A percentile compares a stretch with the other conserved stretches of the same genome.
Conservation (phyloP, 2,113 vertebrate species). For the Actenoides hombroni region DNA sequence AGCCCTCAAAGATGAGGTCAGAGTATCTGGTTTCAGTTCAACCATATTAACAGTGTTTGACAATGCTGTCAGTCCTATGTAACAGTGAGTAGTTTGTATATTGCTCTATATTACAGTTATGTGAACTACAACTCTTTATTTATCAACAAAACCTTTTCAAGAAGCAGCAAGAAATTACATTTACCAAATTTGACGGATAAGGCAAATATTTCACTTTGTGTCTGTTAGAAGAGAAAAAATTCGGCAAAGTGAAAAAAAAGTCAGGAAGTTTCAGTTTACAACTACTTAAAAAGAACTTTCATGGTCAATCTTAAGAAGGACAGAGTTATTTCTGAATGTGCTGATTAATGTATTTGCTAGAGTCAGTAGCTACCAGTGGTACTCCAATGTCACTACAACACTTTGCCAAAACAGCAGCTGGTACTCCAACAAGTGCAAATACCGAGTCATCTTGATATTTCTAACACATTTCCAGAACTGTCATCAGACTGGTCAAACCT, state of each 20-base stretch:
- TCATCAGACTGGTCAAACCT: not conserved
- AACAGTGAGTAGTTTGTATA: not conserved
- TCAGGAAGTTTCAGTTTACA: not conserved
- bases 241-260: not conserved
- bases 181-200: not conserved
- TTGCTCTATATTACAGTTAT: not conserved
- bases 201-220: not conserved
- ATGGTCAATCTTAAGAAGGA: not conserved
- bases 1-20: not conserved
- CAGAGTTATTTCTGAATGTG: not conserved
- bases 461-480: not conserved
- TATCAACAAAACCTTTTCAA: not conserved
- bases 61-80: not conserved
- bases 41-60: not conserved
- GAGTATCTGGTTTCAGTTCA: not conserved
- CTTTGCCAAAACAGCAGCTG: not conserved
- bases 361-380: not conserved
- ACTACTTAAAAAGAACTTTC: not conserved
- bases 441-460: not conserved
- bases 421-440: not conserved
- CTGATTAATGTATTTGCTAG: not conserved
- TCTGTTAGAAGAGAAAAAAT: not conserved
- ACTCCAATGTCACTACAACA: fast-evolving
- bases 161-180: not conserved
- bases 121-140: not conserved